phyloP scores from a whole-genome alignment of 1,140 invertebrate genomes.

The Diorhabda elongata region DNA sequence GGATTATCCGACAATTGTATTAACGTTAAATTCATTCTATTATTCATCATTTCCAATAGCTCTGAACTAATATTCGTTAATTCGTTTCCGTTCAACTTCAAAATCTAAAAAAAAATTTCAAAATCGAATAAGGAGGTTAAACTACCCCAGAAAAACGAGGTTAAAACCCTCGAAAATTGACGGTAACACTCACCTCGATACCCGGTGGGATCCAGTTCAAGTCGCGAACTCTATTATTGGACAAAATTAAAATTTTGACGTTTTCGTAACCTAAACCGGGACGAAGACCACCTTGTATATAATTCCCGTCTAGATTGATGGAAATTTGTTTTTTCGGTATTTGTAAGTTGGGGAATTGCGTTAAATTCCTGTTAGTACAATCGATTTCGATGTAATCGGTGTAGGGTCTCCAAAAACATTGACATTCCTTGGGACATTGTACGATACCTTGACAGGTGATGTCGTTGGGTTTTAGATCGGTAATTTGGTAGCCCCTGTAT shows the following conservation, averaged over 20 bases:
- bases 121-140: constrained; percentile 4
- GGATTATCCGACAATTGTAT: constrained; percentile 37
- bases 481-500: constrained; percentile 5
- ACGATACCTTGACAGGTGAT: constrained; percentile 19
- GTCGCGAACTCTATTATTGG: constrained; percentile 25
- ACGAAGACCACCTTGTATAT: constrained; percentile 5
- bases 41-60: constrained; percentile 26
- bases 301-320: constrained; percentile 22
- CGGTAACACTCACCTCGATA: constrained; percentile 25
- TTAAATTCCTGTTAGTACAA: constrained; percentile 26
- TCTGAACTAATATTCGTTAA: constrained; percentile 25
- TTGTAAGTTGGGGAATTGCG: constrained; percentile 13
- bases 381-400: constrained; percentile 23
- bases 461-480: constrained; percentile 19
- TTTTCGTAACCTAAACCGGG: constrained; percentile 23
- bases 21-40: constrained; percentile 18
- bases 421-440: constrained; percentile 27
- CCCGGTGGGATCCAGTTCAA: constrained; percentile 29
- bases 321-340: constrained; percentile 8
- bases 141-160: background rate
- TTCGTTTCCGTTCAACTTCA: constrained; percentile 35
- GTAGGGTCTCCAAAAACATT: constrained; percentile 21
- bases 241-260: constrained; percentile 29
- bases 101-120: constrained; percentile 27
- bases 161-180: background rate